These are phyloP conservation scores for Strix aluco DNA, from an alignment of 2,113 vertebrate genomes.

Conservation along the genomic window DNA sequence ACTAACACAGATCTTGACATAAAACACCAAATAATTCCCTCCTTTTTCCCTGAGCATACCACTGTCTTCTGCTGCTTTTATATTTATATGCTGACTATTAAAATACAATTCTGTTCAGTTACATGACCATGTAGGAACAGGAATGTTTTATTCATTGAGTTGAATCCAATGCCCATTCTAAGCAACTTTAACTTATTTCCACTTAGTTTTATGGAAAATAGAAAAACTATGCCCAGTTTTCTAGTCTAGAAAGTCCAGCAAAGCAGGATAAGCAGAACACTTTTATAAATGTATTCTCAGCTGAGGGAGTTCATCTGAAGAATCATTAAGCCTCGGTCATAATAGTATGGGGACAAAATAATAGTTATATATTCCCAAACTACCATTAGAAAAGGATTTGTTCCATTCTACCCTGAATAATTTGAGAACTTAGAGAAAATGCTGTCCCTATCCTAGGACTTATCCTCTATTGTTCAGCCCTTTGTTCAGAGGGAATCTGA, in stretches of 20 bases:
- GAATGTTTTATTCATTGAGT: background rate
- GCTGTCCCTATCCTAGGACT: background rate
- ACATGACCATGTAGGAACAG: background rate
- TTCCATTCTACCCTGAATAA: background rate
- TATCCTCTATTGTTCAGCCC: background rate
- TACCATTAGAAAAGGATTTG: background rate
- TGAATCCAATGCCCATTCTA: background rate
- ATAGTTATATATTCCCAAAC: background rate
- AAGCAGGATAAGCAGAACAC: background rate
- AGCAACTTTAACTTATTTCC: background rate
- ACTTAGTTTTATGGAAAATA: background rate
- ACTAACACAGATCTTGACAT: background rate
- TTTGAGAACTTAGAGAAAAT: background rate
- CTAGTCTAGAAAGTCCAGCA: background rate
- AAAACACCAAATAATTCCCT: background rate
- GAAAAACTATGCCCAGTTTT: background rate
- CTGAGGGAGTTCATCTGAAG: background rate
- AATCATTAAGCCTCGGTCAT: background rate
- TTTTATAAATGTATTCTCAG: background rate
- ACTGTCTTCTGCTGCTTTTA: background rate
- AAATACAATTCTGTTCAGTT: background rate
- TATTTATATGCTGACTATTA: background rate
- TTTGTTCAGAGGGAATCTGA: background rate
- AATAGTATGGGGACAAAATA: background rate
- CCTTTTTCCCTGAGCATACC: background rate